Percentiles rank a stretch among this genome's conserved stretches.
Conservation (phyloP, 2,113 vertebrate genomes). For the Ibidorhyncha struthersii region DNA sequence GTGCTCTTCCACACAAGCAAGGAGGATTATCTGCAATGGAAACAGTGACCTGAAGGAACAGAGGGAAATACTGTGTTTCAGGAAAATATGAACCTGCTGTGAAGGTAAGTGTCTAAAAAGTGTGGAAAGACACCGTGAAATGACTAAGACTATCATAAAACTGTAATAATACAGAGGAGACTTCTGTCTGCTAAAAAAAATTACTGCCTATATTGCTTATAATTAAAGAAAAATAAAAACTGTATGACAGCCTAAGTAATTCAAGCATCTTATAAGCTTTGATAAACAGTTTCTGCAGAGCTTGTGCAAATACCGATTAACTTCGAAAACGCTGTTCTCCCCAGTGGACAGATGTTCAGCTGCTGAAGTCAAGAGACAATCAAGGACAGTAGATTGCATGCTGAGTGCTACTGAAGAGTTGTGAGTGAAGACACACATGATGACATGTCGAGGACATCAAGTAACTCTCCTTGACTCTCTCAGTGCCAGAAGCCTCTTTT, state of each 20-base stretch:
- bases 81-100: background rate
- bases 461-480: background rate
- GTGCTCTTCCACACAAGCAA: background rate
- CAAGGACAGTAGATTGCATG: background rate
- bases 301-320: constrained; percentile 19
- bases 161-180: background rate
- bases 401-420: background rate
- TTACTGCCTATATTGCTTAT: background rate
- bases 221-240: constrained; percentile 4
- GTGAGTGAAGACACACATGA: background rate
- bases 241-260: background rate
- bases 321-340: background rate
- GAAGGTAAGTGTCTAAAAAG: background rate
- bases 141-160: background rate
- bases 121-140: background rate
- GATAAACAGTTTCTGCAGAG: background rate
- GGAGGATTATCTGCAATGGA: background rate
- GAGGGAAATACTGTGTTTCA: background rate
- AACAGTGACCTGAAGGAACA: background rate
- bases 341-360: background rate
- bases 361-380: background rate
- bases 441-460: background rate
- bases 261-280: background rate
- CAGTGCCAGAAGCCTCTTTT: background rate
- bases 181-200: background rate